phyloP scores from a whole-genome alignment of 2,888 invertebrate species.

The Tanytarsus gracilentus region DNA sequence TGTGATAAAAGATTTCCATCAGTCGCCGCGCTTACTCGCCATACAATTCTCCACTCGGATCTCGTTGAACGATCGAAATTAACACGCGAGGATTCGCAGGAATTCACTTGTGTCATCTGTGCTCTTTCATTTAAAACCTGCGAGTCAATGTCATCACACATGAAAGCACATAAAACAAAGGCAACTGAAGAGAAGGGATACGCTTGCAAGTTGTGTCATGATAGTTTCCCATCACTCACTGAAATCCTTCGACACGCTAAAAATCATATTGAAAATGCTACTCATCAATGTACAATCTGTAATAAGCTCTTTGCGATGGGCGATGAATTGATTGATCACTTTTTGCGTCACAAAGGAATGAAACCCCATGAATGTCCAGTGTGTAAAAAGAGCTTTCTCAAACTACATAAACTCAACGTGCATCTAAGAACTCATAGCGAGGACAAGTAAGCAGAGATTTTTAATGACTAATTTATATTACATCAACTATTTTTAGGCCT shows the following conservation, averaged over 20 bases:
- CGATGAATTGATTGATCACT: constrained; percentile 50
- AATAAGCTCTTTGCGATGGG: constrained; percentile 49
- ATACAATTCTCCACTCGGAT: constrained; percentile 35
- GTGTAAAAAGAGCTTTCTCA: constrained; percentile 50
- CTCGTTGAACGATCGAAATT: constrained; percentile 14
- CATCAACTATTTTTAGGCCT: constrained; percentile 33
- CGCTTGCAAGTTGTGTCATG: constrained; percentile 46
- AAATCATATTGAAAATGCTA: constrained; percentile 47
- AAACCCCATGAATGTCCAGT: constrained; percentile 52
- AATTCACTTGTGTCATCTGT: constrained; percentile 47
- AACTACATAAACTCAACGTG: constrained; percentile 20
- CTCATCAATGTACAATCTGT: constrained; percentile 49
- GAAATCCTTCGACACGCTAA: constrained; percentile 46
- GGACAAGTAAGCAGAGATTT: constrained; percentile 1
- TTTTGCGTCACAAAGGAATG: constrained; percentile 49
- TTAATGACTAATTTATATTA: too few species aligned
- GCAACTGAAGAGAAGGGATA: constrained; percentile 33
- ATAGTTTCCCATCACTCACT: constrained; percentile 42
- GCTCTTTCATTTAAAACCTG: constrained; percentile 46
- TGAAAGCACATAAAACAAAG: constrained; percentile 35
- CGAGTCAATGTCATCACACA: constrained; percentile 47
- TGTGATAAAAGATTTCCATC: constrained; percentile 16
- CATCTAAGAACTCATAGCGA: constrained; percentile 17
- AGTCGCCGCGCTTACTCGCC: constrained; percentile 31
- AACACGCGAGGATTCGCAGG: not conserved